Percentiles rank a stretch among this genome's conserved stretches.
Conservation (phyloP, 2,797 vertebrate genomes). For the Orientallactaga sibirica region DNA sequence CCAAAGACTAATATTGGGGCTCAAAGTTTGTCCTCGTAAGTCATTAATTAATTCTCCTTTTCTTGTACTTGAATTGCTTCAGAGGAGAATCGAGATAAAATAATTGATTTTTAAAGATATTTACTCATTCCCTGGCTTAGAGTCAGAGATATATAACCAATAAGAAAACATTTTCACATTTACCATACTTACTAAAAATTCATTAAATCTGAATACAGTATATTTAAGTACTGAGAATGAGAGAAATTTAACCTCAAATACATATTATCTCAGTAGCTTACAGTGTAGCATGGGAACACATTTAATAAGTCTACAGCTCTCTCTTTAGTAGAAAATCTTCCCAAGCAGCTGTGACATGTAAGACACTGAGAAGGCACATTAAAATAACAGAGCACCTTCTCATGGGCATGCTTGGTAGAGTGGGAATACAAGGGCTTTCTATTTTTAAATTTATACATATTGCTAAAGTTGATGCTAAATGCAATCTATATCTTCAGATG, state of each 20-base stretch:
- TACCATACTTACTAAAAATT: constrained; percentile 32
- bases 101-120: neutral
- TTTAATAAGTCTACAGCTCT: constrained; percentile 23
- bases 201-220: constrained; percentile 50
- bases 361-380: constrained; percentile 20
- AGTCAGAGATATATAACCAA: constrained; percentile 27
- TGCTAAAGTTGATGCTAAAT: constrained; percentile 46
- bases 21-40: constrained; percentile 20
- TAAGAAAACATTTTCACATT: neutral
- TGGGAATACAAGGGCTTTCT: constrained; percentile 25
- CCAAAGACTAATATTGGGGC: neutral
- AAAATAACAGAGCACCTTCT: constrained; percentile 44
- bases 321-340: constrained; percentile 34
- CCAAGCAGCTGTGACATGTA: neutral
- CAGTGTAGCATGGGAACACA: constrained; percentile 22
- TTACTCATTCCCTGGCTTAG: constrained; percentile 35
- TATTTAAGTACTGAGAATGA: constrained; percentile 26
- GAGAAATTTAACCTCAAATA: constrained; percentile 23
- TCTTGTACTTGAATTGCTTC: constrained; percentile 28
- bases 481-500: neutral
- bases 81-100: constrained; percentile 41
- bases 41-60: constrained; percentile 53
- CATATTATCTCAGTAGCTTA: constrained; percentile 43
- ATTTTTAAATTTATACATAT: constrained; percentile 23
- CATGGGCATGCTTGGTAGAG: constrained; percentile 38